These are phyloP conservation scores for Phylloscopus collybita DNA, from an alignment of 2,797 vertebrate species.

Conservation along the genomic window DNA sequence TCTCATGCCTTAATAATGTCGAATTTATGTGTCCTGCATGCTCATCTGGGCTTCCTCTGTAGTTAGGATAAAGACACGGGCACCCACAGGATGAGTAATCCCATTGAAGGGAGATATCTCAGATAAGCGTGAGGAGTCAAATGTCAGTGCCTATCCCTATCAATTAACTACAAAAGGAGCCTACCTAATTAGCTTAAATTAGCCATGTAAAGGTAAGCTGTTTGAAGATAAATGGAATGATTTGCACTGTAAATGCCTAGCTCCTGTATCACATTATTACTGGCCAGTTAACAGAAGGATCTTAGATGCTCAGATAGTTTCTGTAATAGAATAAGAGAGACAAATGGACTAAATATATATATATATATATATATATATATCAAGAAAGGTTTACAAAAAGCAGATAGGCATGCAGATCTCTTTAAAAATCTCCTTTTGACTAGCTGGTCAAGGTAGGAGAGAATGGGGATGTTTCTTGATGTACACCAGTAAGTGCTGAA, in stretches of 20 bases:
- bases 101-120: neutral
- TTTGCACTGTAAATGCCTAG: conserved; percentile 39
- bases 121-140: conserved; percentile 29
- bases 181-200: conserved; percentile 54
- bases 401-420: neutral
- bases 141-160: conserved; percentile 15
- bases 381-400: neutral
- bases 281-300: conserved; percentile 23
- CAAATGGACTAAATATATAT: neutral
- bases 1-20: neutral
- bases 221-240: conserved; percentile 53
- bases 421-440: neutral
- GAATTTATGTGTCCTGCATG: neutral
- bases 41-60: neutral
- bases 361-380: neutral
- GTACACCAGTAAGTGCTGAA: neutral
- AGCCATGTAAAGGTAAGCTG: conserved; percentile 47
- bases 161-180: conserved; percentile 55
- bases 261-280: conserved; percentile 36
- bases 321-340: neutral
- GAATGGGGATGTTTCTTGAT: neutral
- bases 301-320: neutral
- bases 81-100: conserved; percentile 14
- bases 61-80: neutral
- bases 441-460: neutral